Evolutionary conservation across 2,797 vertebrate genomes (phyloP), one percentile per base, ranked within the genome.

Genomic region (Potorous gilbertii): DNA sequence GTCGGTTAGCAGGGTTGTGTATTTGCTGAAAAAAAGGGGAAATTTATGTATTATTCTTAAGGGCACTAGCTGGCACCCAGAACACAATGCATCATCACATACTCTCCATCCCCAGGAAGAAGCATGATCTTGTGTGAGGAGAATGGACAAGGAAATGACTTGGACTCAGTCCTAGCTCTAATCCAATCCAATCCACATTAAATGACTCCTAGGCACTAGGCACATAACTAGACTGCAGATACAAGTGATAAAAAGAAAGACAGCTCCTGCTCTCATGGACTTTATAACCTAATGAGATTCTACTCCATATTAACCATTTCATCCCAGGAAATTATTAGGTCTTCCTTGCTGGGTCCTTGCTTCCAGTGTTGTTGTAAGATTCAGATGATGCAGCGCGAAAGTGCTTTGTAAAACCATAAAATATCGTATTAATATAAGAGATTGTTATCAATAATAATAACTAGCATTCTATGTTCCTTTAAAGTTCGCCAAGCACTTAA

Each of bases 1-100:
- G 91, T 99, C 99, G 96, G 99, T 98, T 56, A 99, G 98, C 92
- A 99, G 98, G 13, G 99, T 99, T 66, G 99, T 99, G 90, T 99
- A 99, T 50, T 99, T 99, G 98, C 99, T 99, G 98, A 98, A 97
- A 0, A 34, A 93, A 90, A 52, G 6, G 52, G 96, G 5, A 97
- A 46, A 34, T 24, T 10, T 46, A 94, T 96, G 40, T 90, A 92
- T 95, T 50, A 91, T 6, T 24, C 40, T 57, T 93, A 91, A 93
- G 66, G 91, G 96, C 94, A 55, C 27, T 54, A 56, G 90, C 40
- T 46, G 40, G n/a, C 3, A 28, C 81, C 92, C 90, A 93, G 55
- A 40, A 91, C 12, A 90, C 57, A 81, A 91, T 13, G 92, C 66
- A 94, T 46, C 54, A 57, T 16, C 28, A 66, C 29, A 91, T 90